phyloP scores from a whole-genome alignment of 64 coral and sea anemone genomes.

The Anthopleura sola region DNA sequence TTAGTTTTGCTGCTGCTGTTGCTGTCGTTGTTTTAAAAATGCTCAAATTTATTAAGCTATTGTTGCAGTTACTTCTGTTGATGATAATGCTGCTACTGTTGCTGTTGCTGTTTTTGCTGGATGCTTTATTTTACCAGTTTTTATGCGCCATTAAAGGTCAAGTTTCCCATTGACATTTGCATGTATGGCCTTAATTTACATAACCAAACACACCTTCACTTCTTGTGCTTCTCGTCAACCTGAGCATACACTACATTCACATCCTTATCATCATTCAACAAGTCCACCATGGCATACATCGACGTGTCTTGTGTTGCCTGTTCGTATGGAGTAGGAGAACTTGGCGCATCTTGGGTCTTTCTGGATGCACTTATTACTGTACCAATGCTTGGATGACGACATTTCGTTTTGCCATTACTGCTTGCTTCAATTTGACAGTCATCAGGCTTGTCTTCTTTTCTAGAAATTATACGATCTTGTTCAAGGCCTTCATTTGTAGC shows the following conservation, averaged over 20 bases:
- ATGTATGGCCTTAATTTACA: too few relatives aligned
- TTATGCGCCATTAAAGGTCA: too few relatives aligned
- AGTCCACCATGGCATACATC: background rate
- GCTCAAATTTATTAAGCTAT: too few relatives aligned
- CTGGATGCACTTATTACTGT: background rate
- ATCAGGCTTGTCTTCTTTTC: background rate
- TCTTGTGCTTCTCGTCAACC: too few relatives aligned
- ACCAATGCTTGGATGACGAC: background rate
- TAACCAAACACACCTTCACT: background rate
- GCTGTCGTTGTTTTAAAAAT: too few relatives aligned
- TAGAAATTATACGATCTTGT: background rate
- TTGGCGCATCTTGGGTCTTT: background rate
- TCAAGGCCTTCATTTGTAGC: background rate
- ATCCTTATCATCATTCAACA: background rate
- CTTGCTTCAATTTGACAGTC: too few relatives aligned
- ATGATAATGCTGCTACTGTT: too few relatives aligned
- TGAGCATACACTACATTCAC: background rate
- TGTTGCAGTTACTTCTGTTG: too few relatives aligned
- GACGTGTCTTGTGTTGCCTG: background rate
- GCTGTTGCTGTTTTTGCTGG: too few relatives aligned
- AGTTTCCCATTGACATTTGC: too few relatives aligned
- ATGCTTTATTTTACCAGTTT: too few relatives aligned
- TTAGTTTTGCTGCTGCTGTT: too few relatives aligned
- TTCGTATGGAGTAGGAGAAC: background rate
- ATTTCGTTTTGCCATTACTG: background rate